Evolutionary conservation across 2,113 vertebrate genomes (phyloP).

Genomic region (Solea senegalensis): DNA sequence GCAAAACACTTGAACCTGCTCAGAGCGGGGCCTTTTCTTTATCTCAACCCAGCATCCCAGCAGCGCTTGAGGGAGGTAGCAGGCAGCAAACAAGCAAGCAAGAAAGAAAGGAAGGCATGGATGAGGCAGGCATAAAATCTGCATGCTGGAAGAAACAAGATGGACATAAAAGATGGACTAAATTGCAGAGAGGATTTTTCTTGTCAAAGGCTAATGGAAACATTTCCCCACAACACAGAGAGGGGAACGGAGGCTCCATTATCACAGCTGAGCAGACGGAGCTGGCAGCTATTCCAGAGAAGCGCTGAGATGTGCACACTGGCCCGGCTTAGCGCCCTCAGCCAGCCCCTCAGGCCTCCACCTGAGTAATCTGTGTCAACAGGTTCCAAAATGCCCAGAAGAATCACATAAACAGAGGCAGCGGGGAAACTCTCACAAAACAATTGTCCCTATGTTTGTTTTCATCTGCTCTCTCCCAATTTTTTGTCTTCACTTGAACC

Average conservation of each 20-base stretch:
- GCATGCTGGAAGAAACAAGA: conserved; percentile 85
- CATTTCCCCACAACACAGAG: conserved; percentile 82
- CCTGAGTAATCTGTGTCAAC: conserved; percentile 86
- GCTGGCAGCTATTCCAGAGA: conserved; percentile 81
- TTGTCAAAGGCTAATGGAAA: conserved; percentile 86
- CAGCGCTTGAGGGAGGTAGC: conserved; percentile 73
- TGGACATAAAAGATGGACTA: conserved; percentile 85
- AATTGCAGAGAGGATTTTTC: conserved; percentile 83
- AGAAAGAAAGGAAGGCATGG: conserved; percentile 56
- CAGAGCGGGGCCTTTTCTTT: conserved; percentile 73
- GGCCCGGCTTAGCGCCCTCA: conserved; percentile 76
- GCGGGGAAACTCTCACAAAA: conserved; percentile 71
- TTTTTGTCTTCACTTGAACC: conserved; percentile 67
- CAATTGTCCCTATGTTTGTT: conserved; percentile 69
- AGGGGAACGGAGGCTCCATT: conserved; percentile 79
- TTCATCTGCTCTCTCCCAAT: conserved; percentile 14
- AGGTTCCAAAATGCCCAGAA: conserved; percentile 81
- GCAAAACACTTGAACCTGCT: conserved; percentile 80
- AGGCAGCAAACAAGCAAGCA: conserved; percentile 60
- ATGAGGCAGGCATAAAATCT: conserved; percentile 79
- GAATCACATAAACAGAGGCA: conserved; percentile 73
- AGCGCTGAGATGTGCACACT: conserved; percentile 78
- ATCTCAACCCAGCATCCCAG: conserved; percentile 78
- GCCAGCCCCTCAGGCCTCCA: conserved; percentile 78
- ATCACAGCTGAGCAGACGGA: conserved; percentile 83